Evolutionary conservation across 1,140 invertebrate species (phyloP).

Genomic region (Brevipalpus yothersi): DNA sequence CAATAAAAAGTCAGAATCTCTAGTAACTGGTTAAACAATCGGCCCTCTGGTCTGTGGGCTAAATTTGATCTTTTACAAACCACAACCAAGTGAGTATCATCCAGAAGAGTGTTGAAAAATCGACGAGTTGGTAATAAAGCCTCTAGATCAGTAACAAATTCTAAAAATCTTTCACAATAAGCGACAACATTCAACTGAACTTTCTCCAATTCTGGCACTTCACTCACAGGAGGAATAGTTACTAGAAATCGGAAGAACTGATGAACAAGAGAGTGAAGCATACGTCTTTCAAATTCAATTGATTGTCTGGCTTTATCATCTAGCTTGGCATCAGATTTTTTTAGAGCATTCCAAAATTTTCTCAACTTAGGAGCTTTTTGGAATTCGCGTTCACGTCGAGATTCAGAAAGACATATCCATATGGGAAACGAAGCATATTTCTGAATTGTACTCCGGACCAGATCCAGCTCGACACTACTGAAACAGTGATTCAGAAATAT

Average conservation of each 20-base stretch:
- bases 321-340: constrained; percentile 48
- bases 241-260: constrained; percentile 69
- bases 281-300: constrained; percentile 60
- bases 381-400: constrained; percentile 57
- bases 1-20: constrained; percentile 92
- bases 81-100: constrained; percentile 80
- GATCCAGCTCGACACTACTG: constrained; percentile 51
- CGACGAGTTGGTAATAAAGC: constrained; percentile 75
- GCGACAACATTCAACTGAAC: constrained; percentile 33
- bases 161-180: constrained; percentile 87
- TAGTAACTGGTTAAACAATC: constrained; percentile 67
- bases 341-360: constrained; percentile 71
- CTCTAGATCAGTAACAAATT: constrained; percentile 86
- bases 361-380: constrained; percentile 60
- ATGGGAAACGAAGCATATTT: constrained; percentile 72
- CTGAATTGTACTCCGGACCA: constrained; percentile 77
- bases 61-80: constrained; percentile 57
- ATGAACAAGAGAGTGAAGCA: constrained; percentile 62
- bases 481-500: constrained; percentile 89
- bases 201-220: constrained; percentile 19
- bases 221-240: constrained; percentile 29
- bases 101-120: constrained; percentile 87
- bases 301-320: constrained; percentile 38
- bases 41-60: constrained; percentile 45
- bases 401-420: constrained; percentile 68